A percentile compares a stretch with the other conserved stretches of the same genome.
These are phyloP conservation scores for Pyrgilauda ruficollis DNA, from an alignment of 2,113 vertebrate species.

Conservation along the genomic window DNA sequence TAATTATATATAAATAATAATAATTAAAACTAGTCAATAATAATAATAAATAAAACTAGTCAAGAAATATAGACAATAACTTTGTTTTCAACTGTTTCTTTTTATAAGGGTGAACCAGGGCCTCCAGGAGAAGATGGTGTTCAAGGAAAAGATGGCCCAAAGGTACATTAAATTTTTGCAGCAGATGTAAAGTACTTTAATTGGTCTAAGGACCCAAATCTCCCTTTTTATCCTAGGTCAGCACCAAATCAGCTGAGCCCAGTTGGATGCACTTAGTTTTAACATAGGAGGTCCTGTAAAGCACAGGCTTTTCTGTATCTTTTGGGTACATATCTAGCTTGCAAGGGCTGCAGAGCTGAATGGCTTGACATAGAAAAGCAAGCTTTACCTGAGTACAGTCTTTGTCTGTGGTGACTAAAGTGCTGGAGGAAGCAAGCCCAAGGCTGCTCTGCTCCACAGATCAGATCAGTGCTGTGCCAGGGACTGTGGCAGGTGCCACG, in stretches of 20 bases:
- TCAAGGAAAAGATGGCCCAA: conserved; percentile 92
- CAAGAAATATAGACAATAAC: background rate
- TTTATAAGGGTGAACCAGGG: conserved; percentile 85
- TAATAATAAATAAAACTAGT: background rate
- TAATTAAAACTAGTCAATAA: too few species aligned
- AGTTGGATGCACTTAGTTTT: background rate
- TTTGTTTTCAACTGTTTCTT: conserved; percentile 7
- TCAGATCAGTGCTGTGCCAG: background rate
- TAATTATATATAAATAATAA: too few species aligned
- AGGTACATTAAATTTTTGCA: conserved; percentile 76
- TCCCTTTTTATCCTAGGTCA: background rate
- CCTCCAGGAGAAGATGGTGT: conserved; percentile 89
- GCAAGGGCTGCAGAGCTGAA: background rate
- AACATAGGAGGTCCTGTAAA: background rate
- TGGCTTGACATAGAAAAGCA: background rate
- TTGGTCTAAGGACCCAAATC: background rate
- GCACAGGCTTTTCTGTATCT: background rate
- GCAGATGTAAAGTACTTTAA: background rate
- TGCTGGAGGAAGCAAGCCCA: background rate
- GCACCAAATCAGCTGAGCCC: background rate
- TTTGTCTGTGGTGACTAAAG: background rate
- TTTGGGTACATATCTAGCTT: background rate
- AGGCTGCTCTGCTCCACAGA: background rate
- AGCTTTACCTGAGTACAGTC: background rate
- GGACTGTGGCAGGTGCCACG: background rate